A percentile compares a stretch with the other conserved stretches of the same genome.
These are phyloP conservation scores for Ephydatia muelleri DNA, from an alignment of 37 sponge, comb jelly and placozoan species.

Conservation along the genomic window DNA sequence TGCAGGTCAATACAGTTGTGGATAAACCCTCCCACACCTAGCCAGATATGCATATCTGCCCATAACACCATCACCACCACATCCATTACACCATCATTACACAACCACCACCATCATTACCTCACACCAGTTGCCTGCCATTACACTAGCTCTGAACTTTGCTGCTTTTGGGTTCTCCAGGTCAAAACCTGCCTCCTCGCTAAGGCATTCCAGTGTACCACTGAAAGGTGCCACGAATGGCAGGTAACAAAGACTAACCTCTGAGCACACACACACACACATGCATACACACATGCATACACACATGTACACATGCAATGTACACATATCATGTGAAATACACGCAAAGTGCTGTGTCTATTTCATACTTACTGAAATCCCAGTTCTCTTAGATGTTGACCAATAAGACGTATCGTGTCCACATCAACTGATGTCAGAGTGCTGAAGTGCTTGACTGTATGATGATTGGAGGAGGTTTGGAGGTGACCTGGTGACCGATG, in stretches of 20 bases:
- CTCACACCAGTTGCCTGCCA: constrained; percentile 88
- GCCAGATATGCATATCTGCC: neutral
- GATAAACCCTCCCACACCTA: neutral
- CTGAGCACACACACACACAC: neutral
- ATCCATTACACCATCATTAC: neutral
- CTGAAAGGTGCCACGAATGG: constrained; percentile 28
- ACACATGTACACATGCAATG: constrained; percentile 9
- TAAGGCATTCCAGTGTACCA: constrained; percentile 68
- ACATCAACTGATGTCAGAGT: constrained; percentile 36
- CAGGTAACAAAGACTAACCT: neutral
- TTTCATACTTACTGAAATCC: constrained; percentile 81
- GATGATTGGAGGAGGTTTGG: neutral
- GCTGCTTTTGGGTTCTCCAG: constrained; percentile 93
- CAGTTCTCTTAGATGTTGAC: constrained; percentile 91
- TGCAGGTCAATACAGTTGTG: neutral
- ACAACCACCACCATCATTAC: constrained; percentile 44
- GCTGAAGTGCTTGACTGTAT: neutral
- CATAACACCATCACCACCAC: neutral
- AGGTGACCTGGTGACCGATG: neutral
- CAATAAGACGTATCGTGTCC: constrained; percentile 89
- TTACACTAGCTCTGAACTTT: constrained; percentile 75
- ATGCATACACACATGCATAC: constrained; percentile 12
- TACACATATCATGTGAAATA: too few relatives aligned
- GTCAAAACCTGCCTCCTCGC: constrained; percentile 86
- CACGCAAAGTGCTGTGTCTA: neutral